These are phyloP conservation scores for Cerastis rubricosa DNA, from an alignment of 2,888 invertebrate genomes.

Conservation along the genomic window DNA sequence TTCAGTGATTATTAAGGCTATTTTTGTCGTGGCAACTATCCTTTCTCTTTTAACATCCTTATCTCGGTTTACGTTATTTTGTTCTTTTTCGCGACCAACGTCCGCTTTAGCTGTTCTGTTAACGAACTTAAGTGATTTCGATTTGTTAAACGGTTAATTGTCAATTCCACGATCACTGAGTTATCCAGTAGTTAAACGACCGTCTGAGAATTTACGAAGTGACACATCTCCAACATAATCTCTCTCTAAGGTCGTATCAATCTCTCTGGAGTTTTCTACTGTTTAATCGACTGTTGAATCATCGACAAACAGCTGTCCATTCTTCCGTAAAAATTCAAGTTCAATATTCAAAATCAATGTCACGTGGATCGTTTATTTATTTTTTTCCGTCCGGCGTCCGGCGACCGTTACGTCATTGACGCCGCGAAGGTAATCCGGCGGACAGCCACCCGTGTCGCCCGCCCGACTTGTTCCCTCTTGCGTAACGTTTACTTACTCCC, in stretches of 20 bases:
- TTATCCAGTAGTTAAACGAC: constrained; percentile 55
- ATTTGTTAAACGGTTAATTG: constrained; percentile 65
- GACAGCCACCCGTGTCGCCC: constrained; percentile 75
- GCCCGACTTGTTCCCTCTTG: constrained; percentile 81
- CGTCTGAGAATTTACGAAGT: constrained; percentile 50
- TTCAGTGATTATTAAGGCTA: constrained; percentile 36
- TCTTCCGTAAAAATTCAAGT: constrained; percentile 72
- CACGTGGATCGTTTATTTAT: constrained; percentile 70
- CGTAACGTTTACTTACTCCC: constrained; percentile 78
- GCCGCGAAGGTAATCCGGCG: constrained; percentile 74
- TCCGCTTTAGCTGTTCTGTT: constrained; percentile 51
- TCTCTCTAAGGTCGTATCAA: constrained; percentile 49
- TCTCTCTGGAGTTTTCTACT: constrained; percentile 37
- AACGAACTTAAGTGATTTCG: constrained; percentile 67
- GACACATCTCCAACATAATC: constrained; percentile 48
- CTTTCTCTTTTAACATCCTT: constrained; percentile 40
- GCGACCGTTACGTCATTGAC: constrained; percentile 82
- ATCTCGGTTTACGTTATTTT: constrained; percentile 34
- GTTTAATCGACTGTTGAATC: constrained; percentile 42
- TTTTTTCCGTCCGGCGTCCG: constrained; percentile 67
- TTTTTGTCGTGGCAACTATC: constrained; percentile 39
- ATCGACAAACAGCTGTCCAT: constrained; percentile 58
- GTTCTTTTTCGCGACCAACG: constrained; percentile 38
- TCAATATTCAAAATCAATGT: constrained; percentile 82
- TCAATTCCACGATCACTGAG: constrained; percentile 58